Evolutionary conservation across 2,888 invertebrate species (phyloP), one percentile per base, ranked within the genome.

Genomic region (Cyaniris semiargus): DNA sequence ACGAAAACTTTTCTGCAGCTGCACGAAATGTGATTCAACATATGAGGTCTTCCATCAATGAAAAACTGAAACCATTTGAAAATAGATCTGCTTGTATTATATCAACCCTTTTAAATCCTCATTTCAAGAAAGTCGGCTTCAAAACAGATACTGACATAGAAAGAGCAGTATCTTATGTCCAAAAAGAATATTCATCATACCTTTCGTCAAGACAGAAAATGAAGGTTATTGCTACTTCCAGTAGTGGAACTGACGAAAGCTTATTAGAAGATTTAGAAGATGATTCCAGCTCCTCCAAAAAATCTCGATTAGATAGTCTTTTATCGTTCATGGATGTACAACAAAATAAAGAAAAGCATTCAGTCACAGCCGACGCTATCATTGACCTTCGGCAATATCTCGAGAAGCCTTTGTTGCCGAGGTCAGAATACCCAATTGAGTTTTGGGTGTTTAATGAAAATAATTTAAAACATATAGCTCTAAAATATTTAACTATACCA

Each of bases 101-200:
- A 76, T 44, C 78, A 76, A 80, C 79, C 18, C n/a, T 80, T 13
- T 72, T 80, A 44, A 80, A 80, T 70, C 79, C 80, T 10, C 79
- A 79, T 78, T 80, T 79, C 66, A 80, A 79, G 66, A 79, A 79
- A 78, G 7, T 70, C 58, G 79, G 80, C 10, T 79, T 80, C 77
- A 80, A 77, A 48, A 80, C 76, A n/a, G 77, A 76, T 23, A 60
- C 58, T 77, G 79, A 77, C n/a, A 27, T 58, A 23, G 80, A 80
- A 66, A 80, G 76, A 31, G 79, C 79, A 56, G 75, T 79, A 44
- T 21, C 56, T 48, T 15, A 27, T 71, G 48, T 76, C 58, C 58
- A 72, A 66, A 66, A 18, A 10, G 66, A 66, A 66, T 66, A 66
- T n/a, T 70, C 70, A 15, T 18, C 27, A 27, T 38, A 38, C 38